phyloP scores from a whole-genome alignment of 2,797 vertebrate species.

The Squalus acanthias region DNA sequence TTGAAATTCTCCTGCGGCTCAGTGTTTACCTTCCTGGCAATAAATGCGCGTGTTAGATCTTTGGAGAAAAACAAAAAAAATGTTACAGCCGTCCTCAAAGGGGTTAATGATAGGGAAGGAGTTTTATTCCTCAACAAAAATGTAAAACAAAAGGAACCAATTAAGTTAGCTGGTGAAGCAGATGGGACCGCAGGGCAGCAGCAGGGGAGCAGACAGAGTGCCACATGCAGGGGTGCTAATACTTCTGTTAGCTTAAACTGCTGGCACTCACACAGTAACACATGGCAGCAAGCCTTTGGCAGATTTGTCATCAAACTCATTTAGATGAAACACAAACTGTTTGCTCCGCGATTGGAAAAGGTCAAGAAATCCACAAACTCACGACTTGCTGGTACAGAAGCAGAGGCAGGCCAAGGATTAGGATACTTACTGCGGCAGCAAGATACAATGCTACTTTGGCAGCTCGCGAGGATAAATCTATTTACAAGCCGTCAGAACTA shows the following conservation, averaged over 20 bases:
- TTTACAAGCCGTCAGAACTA: not conserved
- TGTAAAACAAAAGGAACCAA: conserved; percentile 36
- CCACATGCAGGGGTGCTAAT: conserved; percentile 37
- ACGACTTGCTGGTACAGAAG: not conserved
- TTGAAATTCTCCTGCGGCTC: conserved; percentile 8
- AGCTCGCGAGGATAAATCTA: not conserved
- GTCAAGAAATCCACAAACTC: conserved; percentile 28
- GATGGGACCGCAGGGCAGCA: conserved; percentile 36
- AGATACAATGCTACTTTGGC: not conserved
- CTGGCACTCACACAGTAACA: conserved; percentile 31
- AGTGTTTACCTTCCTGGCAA: conserved; percentile 32
- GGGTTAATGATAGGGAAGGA: conserved; percentile 34
- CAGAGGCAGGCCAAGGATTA: conserved; percentile 19
- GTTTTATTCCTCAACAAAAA: conserved; percentile 32
- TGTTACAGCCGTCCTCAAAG: conserved; percentile 34
- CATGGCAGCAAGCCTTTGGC: conserved; percentile 36
- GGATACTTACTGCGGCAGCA: conserved; percentile 1
- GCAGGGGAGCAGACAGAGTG: conserved; percentile 22
- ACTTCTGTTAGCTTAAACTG: conserved; percentile 37
- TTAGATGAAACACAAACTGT: conserved; percentile 34
- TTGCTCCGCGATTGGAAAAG: conserved; percentile 31
- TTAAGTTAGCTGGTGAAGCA: conserved; percentile 34
- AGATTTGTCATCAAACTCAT: conserved; percentile 32
- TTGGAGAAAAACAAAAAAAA: not conserved
- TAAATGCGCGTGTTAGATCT: not conserved